These are phyloP conservation scores for Dione vanillae DNA, from an alignment of 2,888 invertebrate species.

Conservation along the genomic window DNA sequence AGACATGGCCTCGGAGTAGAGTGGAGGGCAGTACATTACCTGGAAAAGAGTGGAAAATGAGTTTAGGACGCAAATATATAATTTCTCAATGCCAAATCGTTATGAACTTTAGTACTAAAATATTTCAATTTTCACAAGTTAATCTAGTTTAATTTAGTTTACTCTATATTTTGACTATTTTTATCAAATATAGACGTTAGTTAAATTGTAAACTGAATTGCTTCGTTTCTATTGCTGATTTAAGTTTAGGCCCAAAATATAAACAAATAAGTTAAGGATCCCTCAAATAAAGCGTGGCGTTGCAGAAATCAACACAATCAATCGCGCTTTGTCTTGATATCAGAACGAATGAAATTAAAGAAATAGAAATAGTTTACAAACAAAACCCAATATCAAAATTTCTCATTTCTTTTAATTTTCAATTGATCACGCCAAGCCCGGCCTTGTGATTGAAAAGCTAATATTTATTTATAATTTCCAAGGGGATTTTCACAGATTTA, in stretches of 20 bases:
- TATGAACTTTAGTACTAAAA: too few relatives aligned
- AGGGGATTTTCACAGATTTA: constrained; percentile 6
- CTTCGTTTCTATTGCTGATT: not conserved
- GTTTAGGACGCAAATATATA: not conserved
- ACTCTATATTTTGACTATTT: not conserved
- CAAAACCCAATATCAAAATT: not conserved
- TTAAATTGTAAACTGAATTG: not conserved
- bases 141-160: too few relatives aligned
- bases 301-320: too few relatives aligned
- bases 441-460: constrained; percentile 12
- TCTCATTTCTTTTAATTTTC: not conserved
- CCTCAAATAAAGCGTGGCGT: too few relatives aligned
- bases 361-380: too few relatives aligned
- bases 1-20: constrained; percentile 73
- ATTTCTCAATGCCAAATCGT: too few relatives aligned
- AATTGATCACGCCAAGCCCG: constrained; percentile 14
- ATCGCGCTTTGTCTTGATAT: too few relatives aligned
- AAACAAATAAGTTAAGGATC: not conserved
- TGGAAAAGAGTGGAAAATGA: constrained; percentile 56
- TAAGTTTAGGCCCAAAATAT: not conserved
- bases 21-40: constrained; percentile 85
- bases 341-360: too few relatives aligned
- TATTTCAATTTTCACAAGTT: too few relatives aligned
- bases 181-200: not conserved
- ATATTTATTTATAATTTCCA: constrained; percentile 26